Base-by-base conservation (phyloP, 2,797 vertebrate species). In the Trichosurus vulpecula region DNA sequence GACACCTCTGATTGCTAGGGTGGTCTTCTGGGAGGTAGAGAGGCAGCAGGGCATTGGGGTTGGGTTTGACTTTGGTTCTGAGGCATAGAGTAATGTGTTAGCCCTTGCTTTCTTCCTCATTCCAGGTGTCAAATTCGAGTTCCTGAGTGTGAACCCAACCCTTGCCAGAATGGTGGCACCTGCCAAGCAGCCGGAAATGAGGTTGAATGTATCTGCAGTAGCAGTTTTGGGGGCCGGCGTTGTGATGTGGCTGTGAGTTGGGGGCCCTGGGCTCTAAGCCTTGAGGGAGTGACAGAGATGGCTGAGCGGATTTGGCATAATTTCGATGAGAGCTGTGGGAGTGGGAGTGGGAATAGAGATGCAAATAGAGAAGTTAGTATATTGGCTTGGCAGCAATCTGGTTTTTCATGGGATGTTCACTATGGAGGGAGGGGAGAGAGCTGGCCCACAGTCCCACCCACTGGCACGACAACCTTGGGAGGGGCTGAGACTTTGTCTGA, bases 81-180 rank as follows among this genome's bases (percentile, higher is more conserved):
- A 27, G 27, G 3, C n/a, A 25, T 6, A 52, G 52, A 61, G 31
- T 54, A 3, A n/a, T 81, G 41, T 41, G 95, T 94, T 27, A 94
- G 91, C 5, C 0, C 1, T 0, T 8, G 27, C 91, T 54, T 14
- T 0, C 56, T 87, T 90, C 90, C 61, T 96, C 98, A 97, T 27
- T 98, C 93, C 98, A 99, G 99, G 96, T 99, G 99, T 97, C 99
- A 99, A 98, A 98, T 98, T 52, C 99, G 99, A 87, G 97, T 99
- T 93, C 98, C 99, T 6, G 99, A 99, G 95, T 99, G 99, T n/a
- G 98, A 98, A 2, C 99, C 99, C 6, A 99, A 98, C 97, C 99
- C 99, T 0, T 99, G 99, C 98, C 99, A 99, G 95, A 99, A 99
- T 0, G 99, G 99, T 6, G 99, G 99, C 91, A 99, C 99, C 52